Conservation (phyloP, 2,888 invertebrate species). For the Habroteleia sp. region DNA sequence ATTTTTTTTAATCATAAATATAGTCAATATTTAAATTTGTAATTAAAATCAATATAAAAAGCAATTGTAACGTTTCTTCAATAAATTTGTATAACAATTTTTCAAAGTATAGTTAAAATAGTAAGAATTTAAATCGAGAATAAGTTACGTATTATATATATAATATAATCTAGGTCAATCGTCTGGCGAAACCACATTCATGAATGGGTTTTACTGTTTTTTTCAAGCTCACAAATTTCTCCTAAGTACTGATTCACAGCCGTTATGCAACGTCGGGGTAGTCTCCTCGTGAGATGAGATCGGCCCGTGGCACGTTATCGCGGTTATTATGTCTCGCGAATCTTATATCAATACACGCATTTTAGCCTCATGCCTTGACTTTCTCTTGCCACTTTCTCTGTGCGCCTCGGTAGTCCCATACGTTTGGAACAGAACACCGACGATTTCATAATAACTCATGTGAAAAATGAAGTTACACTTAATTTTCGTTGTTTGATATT, state of each 20-base stretch:
- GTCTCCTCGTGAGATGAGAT: conserved; percentile 47
- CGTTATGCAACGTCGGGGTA: conserved; percentile 28
- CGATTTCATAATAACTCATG: conserved; percentile 51
- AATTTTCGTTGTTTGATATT: conserved; percentile 29
- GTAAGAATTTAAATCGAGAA: conserved; percentile 18
- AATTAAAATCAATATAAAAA: too few species aligned
- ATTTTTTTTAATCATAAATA: too few species aligned
- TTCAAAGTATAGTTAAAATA: conserved; percentile 3
- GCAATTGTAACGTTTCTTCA: neutral
- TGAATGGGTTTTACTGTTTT: conserved; percentile 19
- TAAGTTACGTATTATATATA: conserved; percentile 19
- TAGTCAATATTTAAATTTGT: too few species aligned
- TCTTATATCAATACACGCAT: conserved; percentile 61
- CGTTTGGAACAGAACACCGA: conserved; percentile 49
- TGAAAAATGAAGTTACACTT: conserved; percentile 38
- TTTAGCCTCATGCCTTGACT: conserved; percentile 65
- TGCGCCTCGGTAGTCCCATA: conserved; percentile 47
- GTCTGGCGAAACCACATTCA: conserved; percentile 25
- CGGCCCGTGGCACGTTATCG: conserved; percentile 27
- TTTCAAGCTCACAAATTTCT: conserved; percentile 17
- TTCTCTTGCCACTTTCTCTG: conserved; percentile 73
- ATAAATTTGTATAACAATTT: too few species aligned
- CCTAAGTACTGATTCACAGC: conserved; percentile 18
- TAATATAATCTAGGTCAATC: conserved; percentile 38
- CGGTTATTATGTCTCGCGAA: conserved; percentile 56